Conservation (phyloP, 2,797 vertebrate genomes). For the Pseudochirops corinnae region DNA sequence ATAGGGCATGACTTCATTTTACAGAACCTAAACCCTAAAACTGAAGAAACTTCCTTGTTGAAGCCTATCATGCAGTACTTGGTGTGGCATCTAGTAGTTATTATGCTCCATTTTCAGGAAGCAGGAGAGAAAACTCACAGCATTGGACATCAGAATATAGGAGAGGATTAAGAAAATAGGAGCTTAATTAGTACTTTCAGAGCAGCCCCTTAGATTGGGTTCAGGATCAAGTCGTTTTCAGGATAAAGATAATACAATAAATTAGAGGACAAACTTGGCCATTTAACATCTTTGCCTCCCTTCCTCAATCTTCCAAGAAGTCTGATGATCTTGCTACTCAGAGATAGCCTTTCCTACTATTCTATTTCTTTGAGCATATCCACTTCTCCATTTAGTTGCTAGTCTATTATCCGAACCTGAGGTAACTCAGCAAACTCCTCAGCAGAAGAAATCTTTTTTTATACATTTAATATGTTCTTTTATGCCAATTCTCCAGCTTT, state of each 20-base stretch:
- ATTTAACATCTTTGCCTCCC: background rate
- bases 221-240: background rate
- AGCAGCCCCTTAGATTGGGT: background rate
- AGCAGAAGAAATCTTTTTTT: background rate
- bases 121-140: background rate
- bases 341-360: background rate
- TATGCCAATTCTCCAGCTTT: slow-evolving; percentile 22
- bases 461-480: slow-evolving; percentile 4
- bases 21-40: background rate
- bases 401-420: background rate
- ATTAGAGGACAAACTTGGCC: background rate
- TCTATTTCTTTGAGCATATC: background rate
- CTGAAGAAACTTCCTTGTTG: background rate
- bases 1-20: background rate
- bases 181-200: background rate
- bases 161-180: background rate
- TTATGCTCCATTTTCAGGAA: background rate
- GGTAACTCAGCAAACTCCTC: background rate
- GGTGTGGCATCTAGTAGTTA: background rate
- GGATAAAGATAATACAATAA: background rate
- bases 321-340: background rate
- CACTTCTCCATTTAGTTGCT: background rate
- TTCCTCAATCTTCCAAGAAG: background rate
- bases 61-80: background rate
- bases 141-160: background rate